Evolutionary conservation across 2,888 invertebrate species (phyloP), one percentile per base, ranked within the genome.

Genomic region (Ashinkailepas kermadecensis): DNA sequence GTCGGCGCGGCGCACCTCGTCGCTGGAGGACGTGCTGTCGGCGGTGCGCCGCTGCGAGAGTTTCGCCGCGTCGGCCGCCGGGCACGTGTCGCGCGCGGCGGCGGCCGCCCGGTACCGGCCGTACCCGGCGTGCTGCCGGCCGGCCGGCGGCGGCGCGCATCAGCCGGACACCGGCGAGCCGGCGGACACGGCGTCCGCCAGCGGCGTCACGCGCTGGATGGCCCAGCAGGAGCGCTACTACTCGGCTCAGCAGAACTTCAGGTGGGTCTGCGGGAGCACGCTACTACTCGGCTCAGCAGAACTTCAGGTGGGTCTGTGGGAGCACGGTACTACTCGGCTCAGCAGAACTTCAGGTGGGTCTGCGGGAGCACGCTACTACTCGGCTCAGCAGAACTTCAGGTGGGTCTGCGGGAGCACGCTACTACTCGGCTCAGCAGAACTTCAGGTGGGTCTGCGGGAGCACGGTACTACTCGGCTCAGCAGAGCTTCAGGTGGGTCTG

Each of bases 1-100:
- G 58, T 11, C 58, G 7, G 59, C 59, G 59, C 59, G 59, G 11
- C 59, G 59, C 59, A 15, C 23, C 10, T 65, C 65, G 0, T 65
- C n/a, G 65, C 70, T 70, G 70, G 70, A 25, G 25, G 70, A 25
- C 70, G 70, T 70, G 70, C 70, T 70, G 25, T 25, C 70, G 13
- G 70, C 25, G 12, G 70, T 70, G 70, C 12, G 70, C 12, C 39
- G 13, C 13, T 70, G 39, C 15, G 70, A 70, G 70, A 13, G 12
- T 39, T 39, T 25, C 39, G 70, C 70, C 70, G 70, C 70, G 13
- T 10, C 10, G 23, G 70, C 70, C 39, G 70, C 70, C 13, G 3
- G 70, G 39, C 39, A 39, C 70, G 70, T 70, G 12, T 39, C 70
- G 7, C 39, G 15, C n/a, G 18, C n/a, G 25, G 10, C 23, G 70